phyloP scores from a whole-genome alignment of 2,797 vertebrate genomes.

The Falco concolor region DNA sequence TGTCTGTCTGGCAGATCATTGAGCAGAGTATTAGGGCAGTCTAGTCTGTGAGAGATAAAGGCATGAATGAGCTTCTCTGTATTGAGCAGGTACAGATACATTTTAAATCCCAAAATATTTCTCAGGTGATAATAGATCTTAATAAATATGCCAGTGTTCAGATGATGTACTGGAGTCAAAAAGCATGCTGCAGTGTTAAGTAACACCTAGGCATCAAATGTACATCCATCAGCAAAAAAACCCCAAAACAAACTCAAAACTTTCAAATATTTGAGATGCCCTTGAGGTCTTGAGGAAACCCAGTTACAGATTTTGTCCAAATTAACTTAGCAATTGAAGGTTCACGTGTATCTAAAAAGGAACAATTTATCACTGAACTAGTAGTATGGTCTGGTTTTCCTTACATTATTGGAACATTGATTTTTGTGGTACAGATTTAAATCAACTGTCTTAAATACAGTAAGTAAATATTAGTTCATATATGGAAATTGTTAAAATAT shows the following conservation, averaged over 20 bases:
- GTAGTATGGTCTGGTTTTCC: not conserved
- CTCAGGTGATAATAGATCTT: not conserved
- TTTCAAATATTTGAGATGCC: not conserved
- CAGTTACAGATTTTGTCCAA: not conserved
- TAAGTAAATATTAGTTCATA: not conserved
- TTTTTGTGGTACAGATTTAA: not conserved
- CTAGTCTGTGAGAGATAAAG: not conserved
- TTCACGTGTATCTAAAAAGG: not conserved
- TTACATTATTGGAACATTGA: not conserved
- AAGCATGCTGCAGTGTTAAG: not conserved
- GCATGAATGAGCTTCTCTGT: not conserved
- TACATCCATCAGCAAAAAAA: not conserved
- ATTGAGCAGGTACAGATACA: not conserved
- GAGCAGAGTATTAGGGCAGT: not conserved
- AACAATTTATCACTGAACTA: not conserved
- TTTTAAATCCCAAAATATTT: not conserved
- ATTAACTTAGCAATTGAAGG: not conserved
- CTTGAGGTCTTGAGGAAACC: not conserved
- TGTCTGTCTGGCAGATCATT: not conserved
- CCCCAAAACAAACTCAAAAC: not conserved
- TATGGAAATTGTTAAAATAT: not conserved
- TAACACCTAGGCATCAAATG: not conserved
- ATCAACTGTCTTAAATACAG: not conserved
- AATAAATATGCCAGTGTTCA: not conserved
- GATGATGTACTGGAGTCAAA: not conserved